phyloP scores from a whole-genome alignment of 2,797 vertebrate genomes.

The Lutjanus campechanus region DNA sequence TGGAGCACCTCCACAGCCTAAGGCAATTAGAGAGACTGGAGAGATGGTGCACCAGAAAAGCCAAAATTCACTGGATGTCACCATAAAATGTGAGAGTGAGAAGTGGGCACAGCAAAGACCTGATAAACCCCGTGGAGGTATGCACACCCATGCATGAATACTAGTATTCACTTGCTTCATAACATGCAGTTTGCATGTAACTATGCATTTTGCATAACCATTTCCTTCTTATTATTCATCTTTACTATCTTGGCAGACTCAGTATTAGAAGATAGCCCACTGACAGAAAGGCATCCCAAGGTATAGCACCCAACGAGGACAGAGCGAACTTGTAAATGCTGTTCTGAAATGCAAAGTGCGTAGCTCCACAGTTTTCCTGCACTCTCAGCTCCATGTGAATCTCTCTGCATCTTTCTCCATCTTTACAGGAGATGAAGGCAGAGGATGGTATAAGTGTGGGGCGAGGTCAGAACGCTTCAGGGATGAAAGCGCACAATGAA shows the following conservation, averaged over 20 bases:
- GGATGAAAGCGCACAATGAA: slow-evolving; percentile 83
- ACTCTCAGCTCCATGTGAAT: slow-evolving; percentile 15
- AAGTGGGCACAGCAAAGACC: slow-evolving; percentile 72
- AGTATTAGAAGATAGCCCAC: slow-evolving; percentile 71
- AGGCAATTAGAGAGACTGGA: slow-evolving; percentile 45
- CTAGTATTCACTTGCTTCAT: slow-evolving; percentile 37
- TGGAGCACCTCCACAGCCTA: slow-evolving; percentile 56
- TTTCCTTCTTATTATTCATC: slow-evolving; percentile 56
- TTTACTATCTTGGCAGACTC: slow-evolving; percentile 73
- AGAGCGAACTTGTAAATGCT: slow-evolving; percentile 40
- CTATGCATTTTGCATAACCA: slow-evolving; percentile 55
- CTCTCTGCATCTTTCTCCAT: slow-evolving; percentile 51
- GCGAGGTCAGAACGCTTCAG: slow-evolving; percentile 87
- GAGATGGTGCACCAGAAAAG: slow-evolving; percentile 49
- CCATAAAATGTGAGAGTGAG: slow-evolving; percentile 72
- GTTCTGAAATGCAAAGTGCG: slow-evolving; percentile 28
- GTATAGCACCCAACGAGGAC: slow-evolving; percentile 67
- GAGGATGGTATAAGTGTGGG: slow-evolving; percentile 88
- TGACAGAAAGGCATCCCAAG: slow-evolving; percentile 78
- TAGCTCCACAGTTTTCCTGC: slow-evolving; percentile 23
- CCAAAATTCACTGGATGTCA: slow-evolving; percentile 53
- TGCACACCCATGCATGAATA: slow-evolving; percentile 13
- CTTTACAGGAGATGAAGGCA: slow-evolving; percentile 84
- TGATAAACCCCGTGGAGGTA: slow-evolving; percentile 72
- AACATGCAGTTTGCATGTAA: slow-evolving; percentile 40